Conservation (phyloP, 1,140 invertebrate genomes). For the Heliconius congener region DNA sequence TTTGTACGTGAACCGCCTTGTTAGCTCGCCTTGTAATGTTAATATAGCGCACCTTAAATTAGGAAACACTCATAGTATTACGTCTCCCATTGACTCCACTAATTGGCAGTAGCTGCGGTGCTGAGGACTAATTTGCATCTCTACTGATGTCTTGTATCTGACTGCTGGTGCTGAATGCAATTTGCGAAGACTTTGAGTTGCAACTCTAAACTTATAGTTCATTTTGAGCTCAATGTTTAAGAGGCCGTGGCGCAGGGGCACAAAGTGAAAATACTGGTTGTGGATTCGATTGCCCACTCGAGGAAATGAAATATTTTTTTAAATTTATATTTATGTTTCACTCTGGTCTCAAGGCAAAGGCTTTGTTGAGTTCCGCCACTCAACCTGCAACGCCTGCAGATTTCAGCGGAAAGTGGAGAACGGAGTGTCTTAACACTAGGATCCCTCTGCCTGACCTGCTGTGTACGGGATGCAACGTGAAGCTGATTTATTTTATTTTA, state of each 20-base stretch:
- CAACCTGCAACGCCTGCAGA: too few relatives aligned
- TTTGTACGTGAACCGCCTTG: slow-evolving; percentile 50
- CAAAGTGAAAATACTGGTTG: too few relatives aligned
- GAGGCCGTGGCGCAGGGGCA: too few relatives aligned
- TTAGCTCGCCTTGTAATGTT: slow-evolving; percentile 66
- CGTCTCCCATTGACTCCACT: slow-evolving; percentile 36
- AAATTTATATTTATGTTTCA: too few relatives aligned
- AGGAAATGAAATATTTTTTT: too few relatives aligned
- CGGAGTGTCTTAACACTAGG: too few relatives aligned
- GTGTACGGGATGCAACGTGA: too few relatives aligned
- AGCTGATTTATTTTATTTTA: not conserved
- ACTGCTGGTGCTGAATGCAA: slow-evolving; percentile 24
- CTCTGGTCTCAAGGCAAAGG: not conserved
- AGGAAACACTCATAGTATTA: slow-evolving; percentile 40
- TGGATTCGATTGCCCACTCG: too few relatives aligned
- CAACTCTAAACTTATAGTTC: not conserved
- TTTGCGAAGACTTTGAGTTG: slow-evolving; percentile 19
- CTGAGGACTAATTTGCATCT: slow-evolving; percentile 52
- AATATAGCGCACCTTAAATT: slow-evolving; percentile 52
- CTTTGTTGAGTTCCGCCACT: too few relatives aligned
- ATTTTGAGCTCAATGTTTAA: not conserved
- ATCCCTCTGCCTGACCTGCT: too few relatives aligned
- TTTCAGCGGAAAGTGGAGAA: too few relatives aligned
- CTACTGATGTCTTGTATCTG: slow-evolving; percentile 31
- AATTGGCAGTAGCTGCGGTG: slow-evolving; percentile 48